A percentile compares a stretch with the other conserved stretches of the same genome.
Evolutionary conservation across 2,797 vertebrate species (phyloP).

Genomic region (Coccyzus lansbergi): DNA sequence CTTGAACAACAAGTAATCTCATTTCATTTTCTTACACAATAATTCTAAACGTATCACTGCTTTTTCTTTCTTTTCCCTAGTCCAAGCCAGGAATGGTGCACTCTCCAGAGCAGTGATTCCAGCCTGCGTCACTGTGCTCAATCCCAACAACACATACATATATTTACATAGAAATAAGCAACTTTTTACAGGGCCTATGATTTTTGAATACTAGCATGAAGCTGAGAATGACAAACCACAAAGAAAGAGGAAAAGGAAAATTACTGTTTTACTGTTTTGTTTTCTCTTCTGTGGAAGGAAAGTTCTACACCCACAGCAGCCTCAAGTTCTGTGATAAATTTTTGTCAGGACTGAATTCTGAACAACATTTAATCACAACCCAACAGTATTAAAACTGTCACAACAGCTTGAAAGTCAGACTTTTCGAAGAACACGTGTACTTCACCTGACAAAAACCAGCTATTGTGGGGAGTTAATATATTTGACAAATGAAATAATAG

Average conservation of each 20-base stretch:
- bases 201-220: not conserved
- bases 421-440: not conserved
- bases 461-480: not conserved
- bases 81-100: not conserved
- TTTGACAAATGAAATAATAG: not conserved
- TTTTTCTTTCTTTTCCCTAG: not conserved
- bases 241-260: not conserved
- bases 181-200: not conserved
- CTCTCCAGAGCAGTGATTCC: not conserved
- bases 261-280: not conserved
- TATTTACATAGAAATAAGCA: not conserved
- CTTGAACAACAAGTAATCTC: not conserved
- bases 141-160: not conserved
- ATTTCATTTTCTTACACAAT: not conserved
- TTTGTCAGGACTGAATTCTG: not conserved
- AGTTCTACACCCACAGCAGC: not conserved
- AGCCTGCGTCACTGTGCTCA: not conserved
- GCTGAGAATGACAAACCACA: not conserved
- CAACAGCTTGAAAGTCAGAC: not conserved
- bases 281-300: not conserved
- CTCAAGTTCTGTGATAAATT: not conserved
- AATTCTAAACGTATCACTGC: not conserved
- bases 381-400: not conserved
- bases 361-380: not conserved
- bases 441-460: not conserved